phyloP scores from a whole-genome alignment of 1,140 invertebrate species.

The Cotesia typhae region DNA sequence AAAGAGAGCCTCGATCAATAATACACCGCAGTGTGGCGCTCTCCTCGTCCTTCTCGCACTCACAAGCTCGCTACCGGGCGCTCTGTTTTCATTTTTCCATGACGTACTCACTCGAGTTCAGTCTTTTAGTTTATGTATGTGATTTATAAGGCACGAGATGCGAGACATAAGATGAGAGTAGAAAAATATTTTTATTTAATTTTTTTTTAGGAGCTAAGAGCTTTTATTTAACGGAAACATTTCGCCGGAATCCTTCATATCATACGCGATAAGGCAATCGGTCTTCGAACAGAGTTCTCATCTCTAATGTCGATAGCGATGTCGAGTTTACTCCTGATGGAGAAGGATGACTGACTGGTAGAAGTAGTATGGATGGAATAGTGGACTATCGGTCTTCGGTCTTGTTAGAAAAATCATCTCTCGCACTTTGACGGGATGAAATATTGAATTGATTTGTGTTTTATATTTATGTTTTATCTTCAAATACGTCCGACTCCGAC shows the following conservation, averaged over 20 bases:
- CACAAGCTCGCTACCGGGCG: slow-evolving; percentile 34
- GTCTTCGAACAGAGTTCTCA: too few relatives aligned
- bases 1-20: slow-evolving; percentile 58
- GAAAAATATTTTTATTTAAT: too few relatives aligned
- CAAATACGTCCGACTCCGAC: background rate
- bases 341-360: background rate
- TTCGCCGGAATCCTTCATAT: background rate
- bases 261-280: too few relatives aligned
- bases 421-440: too few relatives aligned
- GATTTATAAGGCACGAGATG: too few relatives aligned
- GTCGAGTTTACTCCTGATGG: background rate
- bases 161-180: too few relatives aligned
- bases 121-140: too few relatives aligned
- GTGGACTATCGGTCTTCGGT: too few relatives aligned
- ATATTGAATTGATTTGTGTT: too few relatives aligned
- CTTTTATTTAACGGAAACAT: slow-evolving; percentile 5
- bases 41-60: slow-evolving; percentile 19
- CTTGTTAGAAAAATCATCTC: too few relatives aligned
- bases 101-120: slow-evolving; percentile 24
- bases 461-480: slow-evolving; percentile 13
- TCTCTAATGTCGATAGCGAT: background rate
- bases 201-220: too few relatives aligned
- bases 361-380: background rate
- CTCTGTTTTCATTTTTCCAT: slow-evolving; percentile 37
- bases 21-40: slow-evolving; percentile 58